Evolutionary conservation across 2,797 vertebrate genomes (phyloP), one percentile per base, ranked within the genome.

Genomic region (Characodon lateralis): DNA sequence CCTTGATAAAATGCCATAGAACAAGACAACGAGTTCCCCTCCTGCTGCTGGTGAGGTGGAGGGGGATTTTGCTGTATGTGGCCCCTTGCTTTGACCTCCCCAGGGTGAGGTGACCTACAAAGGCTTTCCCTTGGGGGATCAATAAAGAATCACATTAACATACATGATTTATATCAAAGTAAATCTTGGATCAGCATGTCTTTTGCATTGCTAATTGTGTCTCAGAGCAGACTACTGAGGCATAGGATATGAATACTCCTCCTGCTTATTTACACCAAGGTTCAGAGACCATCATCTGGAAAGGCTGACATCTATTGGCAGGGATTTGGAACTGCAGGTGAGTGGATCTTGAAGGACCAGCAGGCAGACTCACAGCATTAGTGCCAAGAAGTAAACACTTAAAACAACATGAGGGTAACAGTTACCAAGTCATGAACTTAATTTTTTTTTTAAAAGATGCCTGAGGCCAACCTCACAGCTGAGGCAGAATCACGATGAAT

Each of bases 281-380:
- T 74, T 59, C 35, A 3, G 50, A 59, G 68, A 31, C 76, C 89
- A 92, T 85, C 56, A 80, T 85, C 90, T 93, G 83, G 87, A 91
- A 89, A 93, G 89, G 91, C 88, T 95, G 95, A 91, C 95, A 94
- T 95, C 95, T 95, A 88, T 93, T 95, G 95, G 94, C 63, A 2
- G 39, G 59, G 63, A 58, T 43, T 16, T 16, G 92, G 35, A 88
- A 93, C 90, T 94, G 84, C 94, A 93, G 43, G 5, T 20, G 18
- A 65, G 65, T 1, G 46, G 71, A 0, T 46, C 66, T 9, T 56
- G n/a, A 39, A 14, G 76, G 72, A 72, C 63, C 28, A 71, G 71
- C 61, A 22, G 79, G 69, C 75, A 79, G 74, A 61, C 59, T 80
- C 68, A 39, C 41, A 69, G 41, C 66, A n/a, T 68, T 46, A 68